Evolutionary conservation across 2,113 vertebrate species (phyloP).

Genomic region (Antigone vipio): DNA sequence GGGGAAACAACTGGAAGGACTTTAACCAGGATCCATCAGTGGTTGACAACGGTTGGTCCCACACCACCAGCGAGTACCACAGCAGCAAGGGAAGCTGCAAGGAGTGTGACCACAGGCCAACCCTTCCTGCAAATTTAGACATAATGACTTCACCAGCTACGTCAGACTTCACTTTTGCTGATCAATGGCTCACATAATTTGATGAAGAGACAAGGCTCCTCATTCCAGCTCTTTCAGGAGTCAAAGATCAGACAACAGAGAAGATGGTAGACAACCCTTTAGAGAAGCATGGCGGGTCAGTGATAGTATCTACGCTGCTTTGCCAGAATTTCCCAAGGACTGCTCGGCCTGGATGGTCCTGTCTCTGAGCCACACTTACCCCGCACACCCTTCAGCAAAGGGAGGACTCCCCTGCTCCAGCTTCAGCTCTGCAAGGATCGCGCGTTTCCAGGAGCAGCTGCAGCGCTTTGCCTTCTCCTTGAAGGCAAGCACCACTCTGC

Average conservation of each 20-base stretch:
- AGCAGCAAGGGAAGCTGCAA: not conserved
- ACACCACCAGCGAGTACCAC: not conserved
- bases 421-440: not conserved
- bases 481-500: not conserved
- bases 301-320: fast-evolving
- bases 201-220: not conserved
- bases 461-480: not conserved
- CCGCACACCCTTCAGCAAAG: not conserved
- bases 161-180: not conserved
- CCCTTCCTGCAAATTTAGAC: not conserved
- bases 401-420: not conserved
- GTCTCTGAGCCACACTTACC: not conserved
- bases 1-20: not conserved
- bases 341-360: not conserved
- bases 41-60: not conserved
- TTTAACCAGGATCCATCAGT: not conserved
- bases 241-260: not conserved
- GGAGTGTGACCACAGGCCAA: not conserved
- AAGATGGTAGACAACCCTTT: not conserved
- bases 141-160: not conserved
- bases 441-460: not conserved
- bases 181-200: not conserved
- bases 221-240: not conserved
- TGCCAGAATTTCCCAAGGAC: not conserved
- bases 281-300: not conserved